These are phyloP conservation scores for Rhodophaea formosa DNA, from an alignment of 2,888 invertebrate species.

Conservation along the genomic window DNA sequence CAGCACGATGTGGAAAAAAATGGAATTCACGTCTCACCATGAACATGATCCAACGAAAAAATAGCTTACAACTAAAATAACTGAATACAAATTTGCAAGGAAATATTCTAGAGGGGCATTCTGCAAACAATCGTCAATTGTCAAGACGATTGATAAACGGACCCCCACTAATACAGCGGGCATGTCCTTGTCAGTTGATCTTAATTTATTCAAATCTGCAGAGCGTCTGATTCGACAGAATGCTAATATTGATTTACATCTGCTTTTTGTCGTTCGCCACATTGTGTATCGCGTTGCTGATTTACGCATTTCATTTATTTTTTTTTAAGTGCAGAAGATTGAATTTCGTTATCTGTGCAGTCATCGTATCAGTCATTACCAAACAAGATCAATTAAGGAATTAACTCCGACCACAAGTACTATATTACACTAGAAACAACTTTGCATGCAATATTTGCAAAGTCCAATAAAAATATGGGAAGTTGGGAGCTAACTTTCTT, in stretches of 20 bases:
- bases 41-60: no score
- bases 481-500: no score
- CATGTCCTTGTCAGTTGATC: slow-evolving; percentile 49
- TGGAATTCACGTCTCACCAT: no score
- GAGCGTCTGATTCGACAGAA: slow-evolving; percentile 21
- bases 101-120: no score
- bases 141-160: slow-evolving; percentile 17
- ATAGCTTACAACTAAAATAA: no score
- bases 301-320: background rate
- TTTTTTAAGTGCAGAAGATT: background rate
- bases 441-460: no score
- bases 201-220: slow-evolving; percentile 54
- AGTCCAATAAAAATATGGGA: no score
- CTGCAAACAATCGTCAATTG: slow-evolving; percentile 2
- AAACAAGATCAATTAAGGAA: no score
- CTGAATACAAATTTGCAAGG: no score
- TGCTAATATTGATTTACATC: slow-evolving; percentile 12
- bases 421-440: no score
- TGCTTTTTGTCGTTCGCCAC: slow-evolving; percentile 2
- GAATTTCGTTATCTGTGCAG: background rate
- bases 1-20: no score
- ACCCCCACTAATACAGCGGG: slow-evolving; percentile 24
- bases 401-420: no score
- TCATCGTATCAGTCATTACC: background rate
- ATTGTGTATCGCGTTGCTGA: background rate